Base-by-base conservation (phyloP, 2,113 vertebrate species). In the Oryzias celebensis region DNA sequence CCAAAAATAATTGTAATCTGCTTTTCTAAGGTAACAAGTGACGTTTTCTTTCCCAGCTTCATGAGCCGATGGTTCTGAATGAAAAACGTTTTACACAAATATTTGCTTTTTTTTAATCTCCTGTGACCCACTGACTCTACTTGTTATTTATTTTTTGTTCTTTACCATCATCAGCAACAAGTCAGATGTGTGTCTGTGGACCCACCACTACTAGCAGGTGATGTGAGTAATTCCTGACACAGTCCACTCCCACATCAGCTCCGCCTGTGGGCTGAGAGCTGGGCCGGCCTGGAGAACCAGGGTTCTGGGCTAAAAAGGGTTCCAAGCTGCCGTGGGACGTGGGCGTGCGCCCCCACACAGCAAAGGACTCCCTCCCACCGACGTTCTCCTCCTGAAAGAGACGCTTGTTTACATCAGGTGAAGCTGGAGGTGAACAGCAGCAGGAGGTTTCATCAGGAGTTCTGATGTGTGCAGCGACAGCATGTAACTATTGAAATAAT, bases 191-290 rank as follows among this genome's bases (percentile, higher is more conserved):
- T 59, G 15, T 72, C 56, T 26, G 54, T 65, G 78, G 73, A 65
- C 44, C 28, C 59, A 58, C 17, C 52, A n/a, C 65, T 61, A 45
- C 61, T 48, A 66, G 50, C 59, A 10, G 7, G 64, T 78, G 68
- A 65, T 61, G 75, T 86, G 82, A 87, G 70, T 77, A 86, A 83
- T 28, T 1, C 10, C 56, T 78, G 83, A 83, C 75, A 81, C 24
- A 4, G 49, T 65, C 68, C 53, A 57, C 70, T 82, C 64, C 85
- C 57, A 82, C 83, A 56, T 52, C 50, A 18, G 42, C n/a, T 26
- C 57, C 2, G 15, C 58, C 54, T 42, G 80, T 80, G 18, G 80
- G 74, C 68, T 18, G 71, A 51, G 56, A 62, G 48, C 54, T 20
- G 61, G 67, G 61, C 50, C 65, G 49, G 58, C 51, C 61, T 65